Base-by-base conservation (phyloP, 1,140 invertebrate genomes). In the Sinella curviseta region DNA sequence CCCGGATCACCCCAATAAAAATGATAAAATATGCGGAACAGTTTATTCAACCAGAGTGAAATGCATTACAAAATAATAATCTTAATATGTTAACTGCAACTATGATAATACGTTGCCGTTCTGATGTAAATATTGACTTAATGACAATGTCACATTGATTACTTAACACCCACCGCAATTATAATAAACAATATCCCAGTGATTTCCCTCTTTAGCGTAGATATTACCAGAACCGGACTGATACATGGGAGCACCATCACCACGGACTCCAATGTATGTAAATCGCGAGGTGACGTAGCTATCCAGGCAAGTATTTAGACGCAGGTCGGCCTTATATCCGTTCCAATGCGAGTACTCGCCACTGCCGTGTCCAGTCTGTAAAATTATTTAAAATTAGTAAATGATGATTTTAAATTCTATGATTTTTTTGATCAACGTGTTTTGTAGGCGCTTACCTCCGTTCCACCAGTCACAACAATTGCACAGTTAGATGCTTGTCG, bases 301-400 rank as follows among this genome's bases (percentile, higher is more conserved):
- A 4, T 76, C 48, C 3, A 83, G 54, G 74, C 82, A 83, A 26
- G 36, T 75, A 33, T 80, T 78, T 0, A 81, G 26, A 48, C 48
- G 24, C 26, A 82, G 76, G 65, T 83, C 82, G 1, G 81, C 14
- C 39, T 83, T 83, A 78, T 83, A 83, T 1, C 82, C 82, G 57
- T 83, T 83, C 75, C 77, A 83, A 33, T 83, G 82, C 48, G 80
- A 81, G 54, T 83, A 81, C 17, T 78, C 80, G 34, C 80, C 82
- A 26, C 35, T 36, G 8, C 78, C 80, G 54, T 83, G 82, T 14
- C 80, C 82, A 60, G 54, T 67, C 78, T 75, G 26, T 28, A 16
- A 33, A 16, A 16, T n/a, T n/a, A n/a, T n/a, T n/a, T n/a, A n/a
- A n/a, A n/a, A n/a, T n/a, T n/a, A n/a, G n/a, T n/a, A n/a, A n/a